These are phyloP conservation scores for Morelia viridis DNA, from an alignment of 2,797 vertebrate genomes.

Conservation along the genomic window DNA sequence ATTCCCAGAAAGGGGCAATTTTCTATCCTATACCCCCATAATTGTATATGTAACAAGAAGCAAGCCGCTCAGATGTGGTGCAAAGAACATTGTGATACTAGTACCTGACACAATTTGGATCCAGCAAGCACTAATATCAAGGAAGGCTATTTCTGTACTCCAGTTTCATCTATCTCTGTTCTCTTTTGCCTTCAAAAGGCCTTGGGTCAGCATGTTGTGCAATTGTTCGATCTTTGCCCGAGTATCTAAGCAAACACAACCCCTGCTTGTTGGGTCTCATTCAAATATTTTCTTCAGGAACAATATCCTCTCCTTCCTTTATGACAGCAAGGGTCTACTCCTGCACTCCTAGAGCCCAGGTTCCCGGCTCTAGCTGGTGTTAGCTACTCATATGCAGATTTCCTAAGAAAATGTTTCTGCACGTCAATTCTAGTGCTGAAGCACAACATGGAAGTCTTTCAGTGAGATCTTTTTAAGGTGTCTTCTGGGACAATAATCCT, in stretches of 20 bases:
- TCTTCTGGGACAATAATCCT: no score
- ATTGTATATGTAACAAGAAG: neutral
- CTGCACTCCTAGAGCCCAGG: neutral
- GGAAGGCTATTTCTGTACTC: neutral
- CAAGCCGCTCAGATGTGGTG: neutral
- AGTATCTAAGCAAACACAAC: neutral
- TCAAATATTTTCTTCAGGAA: slow-evolving; percentile 7
- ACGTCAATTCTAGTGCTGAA: neutral
- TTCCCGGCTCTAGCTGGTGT: neutral
- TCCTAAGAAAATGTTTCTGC: slow-evolving; percentile 4
- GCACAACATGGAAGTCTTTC: neutral
- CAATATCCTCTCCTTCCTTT: neutral
- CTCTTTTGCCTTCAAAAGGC: neutral
- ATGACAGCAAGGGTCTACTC: neutral
- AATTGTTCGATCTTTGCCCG: neutral
- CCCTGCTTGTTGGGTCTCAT: neutral
- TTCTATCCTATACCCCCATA: neutral
- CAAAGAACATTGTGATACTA: neutral
- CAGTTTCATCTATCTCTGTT: neutral
- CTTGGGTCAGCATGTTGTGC: neutral
- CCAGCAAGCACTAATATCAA: neutral
- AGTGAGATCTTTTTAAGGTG: neutral
- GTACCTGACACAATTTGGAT: neutral
- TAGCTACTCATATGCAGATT: neutral
- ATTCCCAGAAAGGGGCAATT: neutral